Evolutionary conservation across 2,797 vertebrate genomes (phyloP), one percentile per base, ranked within the genome.

Genomic region (Geotrypetes seraphini): DNA sequence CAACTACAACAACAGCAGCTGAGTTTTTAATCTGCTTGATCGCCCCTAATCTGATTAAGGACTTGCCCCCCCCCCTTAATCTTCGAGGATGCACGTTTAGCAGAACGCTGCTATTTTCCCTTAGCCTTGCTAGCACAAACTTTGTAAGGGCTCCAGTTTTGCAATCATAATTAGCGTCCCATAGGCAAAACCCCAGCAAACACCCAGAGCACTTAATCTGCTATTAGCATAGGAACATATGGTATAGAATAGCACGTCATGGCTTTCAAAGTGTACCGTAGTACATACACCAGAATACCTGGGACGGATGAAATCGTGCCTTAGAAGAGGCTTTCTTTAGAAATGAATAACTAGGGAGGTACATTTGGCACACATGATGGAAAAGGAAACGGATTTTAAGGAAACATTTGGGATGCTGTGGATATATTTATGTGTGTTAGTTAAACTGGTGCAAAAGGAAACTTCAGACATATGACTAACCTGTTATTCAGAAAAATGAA

Each of bases 41-140:
- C 64, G 65, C 71, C 39, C 17, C 39, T 90, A 90, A 85, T 83
- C 62, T 73, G 65, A 85, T 91, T 86, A 78, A 67, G 45, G 44
- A 14, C 16, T 34, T 23, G 12, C 19, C 11, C 10, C 12, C 12
- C 13, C n/a, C n/a, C n/a, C n/a, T n/a, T n/a, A n/a, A n/a, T n/a
- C n/a, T n/a, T n/a, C n/a, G n/a, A n/a, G n/a, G n/a, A n/a, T n/a
- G n/a, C n/a, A n/a, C n/a, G n/a, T n/a, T n/a, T n/a, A n/a, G n/a
- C n/a, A n/a, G n/a, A n/a, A n/a, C n/a, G n/a, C n/a, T n/a, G n/a
- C n/a, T n/a, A n/a, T n/a, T n/a, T n/a, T n/a, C n/a, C n/a, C n/a
- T n/a, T n/a, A n/a, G n/a, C n/a, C n/a, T n/a, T n/a, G n/a, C n/a
- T n/a, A n/a, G n/a, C n/a, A n/a, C n/a, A n/a, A n/a, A 15, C 16